These are phyloP conservation scores for Loris lydekkerianus DNA, from an alignment of 2,797 vertebrate genomes.

Conservation along the genomic window DNA sequence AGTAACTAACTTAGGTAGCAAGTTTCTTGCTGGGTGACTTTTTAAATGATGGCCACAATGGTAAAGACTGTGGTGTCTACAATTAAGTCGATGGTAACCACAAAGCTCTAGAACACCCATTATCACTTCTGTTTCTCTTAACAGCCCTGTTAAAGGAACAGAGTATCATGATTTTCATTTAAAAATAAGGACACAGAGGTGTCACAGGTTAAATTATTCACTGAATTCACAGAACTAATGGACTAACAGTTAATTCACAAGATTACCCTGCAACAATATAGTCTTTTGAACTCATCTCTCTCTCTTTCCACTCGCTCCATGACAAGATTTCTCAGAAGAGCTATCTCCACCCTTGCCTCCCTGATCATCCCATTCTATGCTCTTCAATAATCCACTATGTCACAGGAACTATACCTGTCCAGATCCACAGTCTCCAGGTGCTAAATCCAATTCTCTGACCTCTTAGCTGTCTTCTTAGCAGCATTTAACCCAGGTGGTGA, in stretches of 20 bases:
- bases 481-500: neutral
- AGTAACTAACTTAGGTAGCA: neutral
- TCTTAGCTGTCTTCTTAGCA: neutral
- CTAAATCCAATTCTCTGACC: neutral
- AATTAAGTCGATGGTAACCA: neutral
- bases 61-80: neutral
- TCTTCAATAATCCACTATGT: neutral
- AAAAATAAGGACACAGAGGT: neutral
- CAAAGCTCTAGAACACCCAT: neutral
- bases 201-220: neutral
- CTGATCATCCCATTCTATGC: neutral
- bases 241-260: neutral
- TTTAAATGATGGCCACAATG: neutral
- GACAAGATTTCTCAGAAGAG: neutral
- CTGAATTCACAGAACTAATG: neutral
- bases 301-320: neutral
- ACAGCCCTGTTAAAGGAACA: neutral
- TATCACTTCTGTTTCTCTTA: neutral
- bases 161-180: neutral
- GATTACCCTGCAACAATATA: neutral
- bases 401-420: neutral
- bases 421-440: neutral
- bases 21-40: neutral
- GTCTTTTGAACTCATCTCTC: neutral
- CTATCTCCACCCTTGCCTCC: neutral